These are phyloP conservation scores for Ormyrus pomaceus DNA, from an alignment of 2,888 invertebrate species.

Conservation along the genomic window DNA sequence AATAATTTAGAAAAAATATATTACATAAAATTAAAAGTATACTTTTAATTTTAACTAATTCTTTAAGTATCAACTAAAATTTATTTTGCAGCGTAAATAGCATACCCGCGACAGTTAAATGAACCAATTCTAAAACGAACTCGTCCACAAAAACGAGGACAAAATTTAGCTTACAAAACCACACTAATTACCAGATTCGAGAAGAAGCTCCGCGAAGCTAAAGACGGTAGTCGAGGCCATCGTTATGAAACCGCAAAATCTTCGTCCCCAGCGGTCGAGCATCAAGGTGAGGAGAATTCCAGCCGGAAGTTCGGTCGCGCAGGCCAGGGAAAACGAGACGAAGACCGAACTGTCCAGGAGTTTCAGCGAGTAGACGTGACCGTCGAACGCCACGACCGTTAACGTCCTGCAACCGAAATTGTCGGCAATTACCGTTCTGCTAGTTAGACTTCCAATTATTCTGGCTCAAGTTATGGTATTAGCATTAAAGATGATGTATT, in stretches of 20 bases:
- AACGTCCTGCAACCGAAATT: slow-evolving; percentile 78
- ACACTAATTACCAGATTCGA: slow-evolving; percentile 63
- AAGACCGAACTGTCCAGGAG: slow-evolving; percentile 88
- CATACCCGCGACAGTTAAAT: too few relatives aligned
- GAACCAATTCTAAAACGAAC: too few relatives aligned
- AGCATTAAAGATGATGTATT: slow-evolving; percentile 1
- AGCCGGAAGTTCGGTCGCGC: slow-evolving; percentile 89
- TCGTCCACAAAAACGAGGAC: too few relatives aligned
- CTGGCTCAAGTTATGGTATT: too few relatives aligned
- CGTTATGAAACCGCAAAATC: slow-evolving; percentile 89
- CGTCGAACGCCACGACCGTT: slow-evolving; percentile 89
- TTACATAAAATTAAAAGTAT: too few relatives aligned
- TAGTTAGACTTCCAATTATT: too few relatives aligned
- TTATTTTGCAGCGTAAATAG: too few relatives aligned
- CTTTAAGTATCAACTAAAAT: too few relatives aligned
- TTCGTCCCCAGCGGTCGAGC: slow-evolving; percentile 87
- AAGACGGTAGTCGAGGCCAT: slow-evolving; percentile 87
- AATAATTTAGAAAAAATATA: too few relatives aligned
- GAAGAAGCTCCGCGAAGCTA: slow-evolving; percentile 77
- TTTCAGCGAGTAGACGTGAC: slow-evolving; percentile 91
- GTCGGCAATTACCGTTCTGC: too few relatives aligned
- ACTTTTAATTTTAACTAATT: too few relatives aligned
- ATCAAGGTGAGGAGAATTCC: slow-evolving; percentile 86
- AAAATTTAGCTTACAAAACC: too few relatives aligned
- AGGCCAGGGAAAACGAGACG: slow-evolving; percentile 89